Evolutionary conservation across 2,888 invertebrate genomes (phyloP).

Genomic region (Polyploca ridens): DNA sequence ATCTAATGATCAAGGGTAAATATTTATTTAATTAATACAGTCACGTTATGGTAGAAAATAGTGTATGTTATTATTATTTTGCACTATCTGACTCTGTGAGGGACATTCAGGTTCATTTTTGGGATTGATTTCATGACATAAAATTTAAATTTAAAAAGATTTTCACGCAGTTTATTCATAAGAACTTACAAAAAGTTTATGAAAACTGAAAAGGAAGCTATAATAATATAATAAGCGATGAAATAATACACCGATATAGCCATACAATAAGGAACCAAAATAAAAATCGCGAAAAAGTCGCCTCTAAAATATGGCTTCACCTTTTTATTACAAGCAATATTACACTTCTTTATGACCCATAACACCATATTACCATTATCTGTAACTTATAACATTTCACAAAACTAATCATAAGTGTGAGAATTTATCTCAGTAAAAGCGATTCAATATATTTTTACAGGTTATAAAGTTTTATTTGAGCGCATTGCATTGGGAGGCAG

Average conservation of each 20-base stretch:
- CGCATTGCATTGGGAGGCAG: slow-evolving; percentile 37
- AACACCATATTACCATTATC: slow-evolving; percentile 11
- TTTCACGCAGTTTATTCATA: too few relatives aligned
- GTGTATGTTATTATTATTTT: not conserved
- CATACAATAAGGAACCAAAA: too few relatives aligned
- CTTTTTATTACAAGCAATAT: slow-evolving; percentile 1
- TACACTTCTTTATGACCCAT: not conserved
- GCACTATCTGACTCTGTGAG: not conserved
- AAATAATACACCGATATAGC: not conserved
- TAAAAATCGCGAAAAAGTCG: not conserved
- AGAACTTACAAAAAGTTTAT: too few relatives aligned
- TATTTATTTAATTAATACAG: not conserved
- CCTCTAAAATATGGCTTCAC: not conserved
- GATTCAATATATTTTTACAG: slow-evolving; percentile 49
- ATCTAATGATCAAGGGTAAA: not conserved
- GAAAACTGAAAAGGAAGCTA: too few relatives aligned
- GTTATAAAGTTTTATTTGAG: slow-evolving; percentile 63
- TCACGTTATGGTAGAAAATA: not conserved
- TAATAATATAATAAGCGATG: not conserved
- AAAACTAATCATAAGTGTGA: slow-evolving; percentile 16
- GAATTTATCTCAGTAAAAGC: slow-evolving; percentile 29
- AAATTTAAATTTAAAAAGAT: too few relatives aligned
- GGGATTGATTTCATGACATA: not conserved
- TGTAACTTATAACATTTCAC: slow-evolving; percentile 17
- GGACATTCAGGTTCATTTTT: not conserved